Conservation (phyloP, 2,113 vertebrate genomes). For the Sterrhoptilus dennistouni region DNA sequence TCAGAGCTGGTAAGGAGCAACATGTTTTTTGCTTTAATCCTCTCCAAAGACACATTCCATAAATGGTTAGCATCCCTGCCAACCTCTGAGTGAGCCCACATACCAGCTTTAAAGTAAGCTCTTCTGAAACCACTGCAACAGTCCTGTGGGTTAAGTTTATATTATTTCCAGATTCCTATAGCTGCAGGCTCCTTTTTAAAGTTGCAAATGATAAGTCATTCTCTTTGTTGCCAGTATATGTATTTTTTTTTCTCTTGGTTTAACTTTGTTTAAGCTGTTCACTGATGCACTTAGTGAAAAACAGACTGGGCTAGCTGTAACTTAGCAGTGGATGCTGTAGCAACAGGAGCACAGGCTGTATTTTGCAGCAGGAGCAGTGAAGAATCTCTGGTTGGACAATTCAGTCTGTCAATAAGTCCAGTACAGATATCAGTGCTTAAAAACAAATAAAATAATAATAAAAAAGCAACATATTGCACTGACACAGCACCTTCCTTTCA, state of each 20-base stretch:
- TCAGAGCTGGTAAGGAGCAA: constrained; percentile 69
- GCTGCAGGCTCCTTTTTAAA: constrained; percentile 66
- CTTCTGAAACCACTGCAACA: constrained; percentile 72
- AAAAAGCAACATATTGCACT: not conserved
- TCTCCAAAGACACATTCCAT: constrained; percentile 81
- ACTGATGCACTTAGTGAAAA: constrained; percentile 57
- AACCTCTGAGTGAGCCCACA: constrained; percentile 70
- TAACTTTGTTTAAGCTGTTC: constrained; percentile 41
- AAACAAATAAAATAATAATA: not conserved
- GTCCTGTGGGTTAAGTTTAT: constrained; percentile 74
- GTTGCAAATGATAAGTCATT: constrained; percentile 70
- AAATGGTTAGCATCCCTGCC: constrained; percentile 77
- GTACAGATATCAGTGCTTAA: not conserved
- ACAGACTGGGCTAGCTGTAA: constrained; percentile 28
- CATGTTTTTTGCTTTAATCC: constrained; percentile 75
- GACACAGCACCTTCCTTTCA: not conserved
- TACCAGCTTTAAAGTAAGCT: constrained; percentile 81
- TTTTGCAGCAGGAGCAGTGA: not conserved
- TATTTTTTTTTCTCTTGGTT: not conserved
- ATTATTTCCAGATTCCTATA: constrained; percentile 79
- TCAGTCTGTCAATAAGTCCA: not conserved
- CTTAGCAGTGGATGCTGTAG: not conserved
- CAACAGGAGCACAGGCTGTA: not conserved
- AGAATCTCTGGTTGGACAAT: not conserved
- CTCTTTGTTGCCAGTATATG: constrained; percentile 47